Base-by-base conservation (phyloP, 2,888 invertebrate species). In the Drosophila borborema region DNA sequence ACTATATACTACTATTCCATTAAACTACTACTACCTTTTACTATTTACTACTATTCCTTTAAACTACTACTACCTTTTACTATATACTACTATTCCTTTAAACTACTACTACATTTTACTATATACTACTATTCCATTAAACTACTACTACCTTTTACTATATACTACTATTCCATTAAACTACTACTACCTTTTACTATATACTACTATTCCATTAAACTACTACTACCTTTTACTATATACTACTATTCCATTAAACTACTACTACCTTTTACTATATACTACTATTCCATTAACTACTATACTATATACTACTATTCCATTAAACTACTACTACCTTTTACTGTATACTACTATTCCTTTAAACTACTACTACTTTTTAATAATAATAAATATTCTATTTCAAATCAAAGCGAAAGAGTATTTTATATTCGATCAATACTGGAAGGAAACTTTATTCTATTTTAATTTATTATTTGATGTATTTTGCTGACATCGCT, bases 401-500 rank as follows among this genome's bases (percentile, higher is more conserved):
- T 23, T 23, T 28, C 18, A 16, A 7, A n/a, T 48, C 48, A 28
- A 20, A 2, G 2, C 16, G 20, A 23, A 14, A 60, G 60, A 16
- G 61, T 61, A 61, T 51, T 34, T 7, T 3, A 18, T 2, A 2
- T 48, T 38, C 38, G 28, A 14, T 9, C 6, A 40, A n/a, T 2
- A 2, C 14, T 4, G 2, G 6, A 3, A 46, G 5, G 1, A 9
- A 0, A 38, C 20, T 2, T 6, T 16, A 16, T 18, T 18, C 14
- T n/a, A 7, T 20, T n/a, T 49, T 38, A 49, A 36, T 43, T 38
- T 51, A 23, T 51, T 34, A 28, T 28, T 28, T 31, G 28, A 18
- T 55, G 53, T 55, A 12, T 41, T 72, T 18, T 38, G 56, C 70
- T 46, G 58, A 65, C 56, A 45, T 58, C 59, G 49, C 49, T 56